Evolutionary conservation across 53 echinoderm and acorn worm species (phyloP).

Genomic region (Temnopleurus reevesii): DNA sequence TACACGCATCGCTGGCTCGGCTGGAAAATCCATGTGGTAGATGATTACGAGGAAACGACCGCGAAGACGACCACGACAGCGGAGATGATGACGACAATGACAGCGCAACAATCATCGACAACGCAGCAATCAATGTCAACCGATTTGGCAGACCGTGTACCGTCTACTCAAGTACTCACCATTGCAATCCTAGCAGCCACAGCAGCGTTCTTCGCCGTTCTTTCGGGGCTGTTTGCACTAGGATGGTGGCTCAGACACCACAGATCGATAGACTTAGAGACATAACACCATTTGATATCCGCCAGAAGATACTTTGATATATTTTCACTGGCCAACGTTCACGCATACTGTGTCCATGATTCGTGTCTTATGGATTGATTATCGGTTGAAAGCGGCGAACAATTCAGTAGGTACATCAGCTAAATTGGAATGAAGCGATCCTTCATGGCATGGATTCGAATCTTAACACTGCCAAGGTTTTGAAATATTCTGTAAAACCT

Average conservation of each 20-base stretch:
- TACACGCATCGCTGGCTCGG: conserved; percentile 84
- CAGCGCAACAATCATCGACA: not conserved
- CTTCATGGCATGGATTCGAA: too few relatives aligned
- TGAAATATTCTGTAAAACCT: too few relatives aligned
- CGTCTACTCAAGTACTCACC: not conserved
- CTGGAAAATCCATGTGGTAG: conserved; percentile 83
- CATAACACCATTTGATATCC: too few relatives aligned
- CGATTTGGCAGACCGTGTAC: not conserved
- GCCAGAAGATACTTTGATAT: too few relatives aligned
- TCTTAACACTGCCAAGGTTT: too few relatives aligned
- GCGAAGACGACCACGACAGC: not conserved
- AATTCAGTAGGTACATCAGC: too few relatives aligned
- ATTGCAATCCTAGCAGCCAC: not conserved
- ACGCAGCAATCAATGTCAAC: not conserved
- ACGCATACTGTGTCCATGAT: too few relatives aligned
- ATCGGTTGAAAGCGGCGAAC: too few relatives aligned
- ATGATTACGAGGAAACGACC: not conserved
- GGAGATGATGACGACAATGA: not conserved
- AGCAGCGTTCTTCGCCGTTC: not conserved
- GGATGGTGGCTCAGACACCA: not conserved
- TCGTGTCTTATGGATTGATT: too few relatives aligned
- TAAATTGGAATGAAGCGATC: too few relatives aligned
- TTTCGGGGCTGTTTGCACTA: not conserved
- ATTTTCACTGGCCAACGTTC: too few relatives aligned
- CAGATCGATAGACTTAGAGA: too few relatives aligned